Base-by-base conservation (phyloP, 2,113 vertebrate species). In the Anser brachyrhynchus region DNA sequence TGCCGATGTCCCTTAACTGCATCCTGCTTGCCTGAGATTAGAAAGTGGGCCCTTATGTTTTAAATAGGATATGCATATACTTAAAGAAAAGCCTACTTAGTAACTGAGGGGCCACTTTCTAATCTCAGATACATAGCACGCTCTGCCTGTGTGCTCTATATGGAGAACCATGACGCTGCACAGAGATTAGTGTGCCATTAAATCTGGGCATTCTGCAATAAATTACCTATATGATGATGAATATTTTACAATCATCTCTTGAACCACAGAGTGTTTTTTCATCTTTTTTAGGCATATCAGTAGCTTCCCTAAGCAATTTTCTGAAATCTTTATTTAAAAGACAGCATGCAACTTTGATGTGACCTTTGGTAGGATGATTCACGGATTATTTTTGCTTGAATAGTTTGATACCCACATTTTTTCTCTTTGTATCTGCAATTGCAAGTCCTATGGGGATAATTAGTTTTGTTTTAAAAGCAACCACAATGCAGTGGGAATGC, bases 291-390 rank as follows among this genome's bases (percentile, higher is more conserved):
- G 58, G 8, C 61, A 2, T 64, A n/a, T 74, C 46, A 67, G 7
- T 2, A 13, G 7, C 78, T 90, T 82, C 51, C 55, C 43, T 80
- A 88, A 73, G 26, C 18, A 31, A 76, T 93, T 85, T 61, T 54
- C 46, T 52, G 72, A 89, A 83, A 17, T 26, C 21, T 81, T 5
- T 23, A 2, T 88, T 86, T 66, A 79, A 94, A 94, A 79, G 62
- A 28, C 39, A 70, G 21, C 21, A 21, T 55, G 52, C n/a, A 79
- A 28, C 44, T 90, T 59, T 37, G 43, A 91, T 89, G 28, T 83
- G 87, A 95, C 87, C 76, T 93, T 96, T 90, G 65, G 18, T 90
- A 54, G 55, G n/a, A 88, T 95, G 95, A 96, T 69, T 91, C 87
- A 95, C 46, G 49, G 57, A 77, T 93, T 80, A 72, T 89, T 95